phyloP scores from a whole-genome alignment of 2,888 invertebrate species.

The Drosophila falleni region DNA sequence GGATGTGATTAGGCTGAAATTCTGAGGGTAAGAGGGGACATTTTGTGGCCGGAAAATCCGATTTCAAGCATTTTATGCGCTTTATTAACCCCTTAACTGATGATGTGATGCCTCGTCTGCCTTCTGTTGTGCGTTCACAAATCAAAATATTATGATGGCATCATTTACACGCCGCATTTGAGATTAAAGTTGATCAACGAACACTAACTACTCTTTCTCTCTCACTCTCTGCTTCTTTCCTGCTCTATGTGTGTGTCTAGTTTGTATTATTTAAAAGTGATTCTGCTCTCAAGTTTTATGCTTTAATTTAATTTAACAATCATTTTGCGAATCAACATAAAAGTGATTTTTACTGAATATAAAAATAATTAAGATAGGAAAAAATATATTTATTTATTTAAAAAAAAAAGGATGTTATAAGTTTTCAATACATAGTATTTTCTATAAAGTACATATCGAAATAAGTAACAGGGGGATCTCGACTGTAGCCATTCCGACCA shows the following conservation, averaged over 20 bases:
- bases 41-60: conserved; percentile 40
- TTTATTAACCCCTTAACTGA: conserved; percentile 81
- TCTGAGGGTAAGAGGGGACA: background rate
- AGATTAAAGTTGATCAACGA: conserved; percentile 72
- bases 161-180: conserved; percentile 83
- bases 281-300: conserved; percentile 43
- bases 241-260: conserved; percentile 11
- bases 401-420: no score
- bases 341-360: background rate
- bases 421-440: no score
- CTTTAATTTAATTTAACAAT: conserved; percentile 66
- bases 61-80: conserved; percentile 63
- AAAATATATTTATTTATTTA: no score
- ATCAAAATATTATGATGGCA: conserved; percentile 84
- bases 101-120: conserved; percentile 53
- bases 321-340: conserved; percentile 28
- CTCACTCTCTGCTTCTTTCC: background rate
- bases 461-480: no score
- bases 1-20: conserved; percentile 62
- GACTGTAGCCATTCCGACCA: no score
- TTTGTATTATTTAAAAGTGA: conserved; percentile 21
- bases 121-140: conserved; percentile 52
- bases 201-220: conserved; percentile 10
- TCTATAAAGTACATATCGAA: no score
- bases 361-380: no score